Percentiles rank a stretch among this genome's conserved stretches.
phyloP scores from a whole-genome alignment of 2,797 vertebrate species.

The Chaunax sp. region DNA sequence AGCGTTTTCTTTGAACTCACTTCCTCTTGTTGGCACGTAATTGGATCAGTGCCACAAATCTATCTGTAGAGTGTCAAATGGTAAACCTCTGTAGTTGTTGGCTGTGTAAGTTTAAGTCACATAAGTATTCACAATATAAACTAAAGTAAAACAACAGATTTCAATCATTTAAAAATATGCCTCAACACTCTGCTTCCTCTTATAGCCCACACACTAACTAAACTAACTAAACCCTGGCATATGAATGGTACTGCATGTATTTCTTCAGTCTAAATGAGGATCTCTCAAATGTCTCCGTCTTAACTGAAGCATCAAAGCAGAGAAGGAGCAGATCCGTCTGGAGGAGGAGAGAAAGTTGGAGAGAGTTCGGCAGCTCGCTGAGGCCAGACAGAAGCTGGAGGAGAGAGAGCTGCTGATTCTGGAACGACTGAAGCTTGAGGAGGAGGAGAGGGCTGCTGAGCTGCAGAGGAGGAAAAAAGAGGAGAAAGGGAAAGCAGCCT shows the following conservation, averaged over 20 bases:
- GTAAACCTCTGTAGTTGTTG: neutral
- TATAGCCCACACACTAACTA: too few species aligned
- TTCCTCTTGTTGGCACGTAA: constrained; percentile 13
- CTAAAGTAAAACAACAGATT: too few species aligned
- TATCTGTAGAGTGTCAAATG: neutral
- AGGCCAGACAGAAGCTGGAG: constrained; percentile 39
- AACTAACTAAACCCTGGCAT: too few species aligned
- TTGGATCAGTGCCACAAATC: neutral
- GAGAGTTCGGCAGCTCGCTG: constrained; percentile 43
- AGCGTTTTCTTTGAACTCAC: neutral
- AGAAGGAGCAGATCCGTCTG: constrained; percentile 85
- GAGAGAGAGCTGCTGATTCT: constrained; percentile 77
- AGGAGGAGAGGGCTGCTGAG: constrained; percentile 59
- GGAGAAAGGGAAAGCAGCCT: constrained; percentile 78
- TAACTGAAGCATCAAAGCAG: constrained; percentile 87
- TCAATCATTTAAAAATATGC: neutral
- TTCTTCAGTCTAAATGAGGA: neutral
- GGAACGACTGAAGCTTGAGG: constrained; percentile 83
- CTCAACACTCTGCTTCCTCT: too few species aligned
- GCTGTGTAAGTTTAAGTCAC: neutral
- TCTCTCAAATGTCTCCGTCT: neutral
- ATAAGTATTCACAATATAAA: neutral
- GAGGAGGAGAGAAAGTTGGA: constrained; percentile 85
- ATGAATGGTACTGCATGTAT: neutral
- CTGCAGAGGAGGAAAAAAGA: constrained; percentile 63